Base-by-base conservation (phyloP, 2,797 vertebrate species). In the Leucoraja ocellata region DNA sequence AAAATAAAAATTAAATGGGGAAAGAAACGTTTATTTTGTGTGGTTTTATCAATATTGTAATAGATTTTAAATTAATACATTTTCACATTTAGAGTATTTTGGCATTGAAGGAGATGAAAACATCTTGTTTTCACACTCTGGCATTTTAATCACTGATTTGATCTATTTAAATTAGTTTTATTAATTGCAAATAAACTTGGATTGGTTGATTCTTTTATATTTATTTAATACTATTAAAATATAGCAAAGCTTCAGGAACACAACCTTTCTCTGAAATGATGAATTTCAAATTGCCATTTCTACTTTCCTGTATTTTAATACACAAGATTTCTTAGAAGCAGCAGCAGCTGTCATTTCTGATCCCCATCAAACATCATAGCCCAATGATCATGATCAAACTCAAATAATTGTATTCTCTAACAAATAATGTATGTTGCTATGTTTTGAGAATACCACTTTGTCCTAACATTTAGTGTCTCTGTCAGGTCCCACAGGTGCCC, bases 401-500 rank as follows among this genome's bases (percentile, higher is more conserved):
- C 23, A 91, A n/a, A 39, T 68, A 46, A 58, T 90, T 71, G 23
- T 13, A 63, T 36, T 68, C 21, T 74, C 68, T 68, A 73, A 13
- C 18, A 91, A 68, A 73, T 73, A 91, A 91, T 71, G 36, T 91
- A 13, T 91, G 21, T 91, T 91, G 23, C 71, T 91, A 46, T 65
- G 39, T 16, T 91, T 28, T 91, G 68, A 91, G 90, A 91, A 74
- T 91, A 39, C 39, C 90, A 91, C 21, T 39, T 91, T 88, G 84
- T 88, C 68, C 93, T 78, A 78, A 78, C 93, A 16, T 80, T 25
- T 78, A 81, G 78, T 73, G 63, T 79, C 21, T 76, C 95, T 95
- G 94, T 95, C 95, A 96, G 93, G 96, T 97, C 79, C 95, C 95
- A 91, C 97, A 99, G 97, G 98, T 99, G 96, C 96, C 98, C 94